Conservation (phyloP, 2,113 vertebrate species). For the Sula dactylatra region DNA sequence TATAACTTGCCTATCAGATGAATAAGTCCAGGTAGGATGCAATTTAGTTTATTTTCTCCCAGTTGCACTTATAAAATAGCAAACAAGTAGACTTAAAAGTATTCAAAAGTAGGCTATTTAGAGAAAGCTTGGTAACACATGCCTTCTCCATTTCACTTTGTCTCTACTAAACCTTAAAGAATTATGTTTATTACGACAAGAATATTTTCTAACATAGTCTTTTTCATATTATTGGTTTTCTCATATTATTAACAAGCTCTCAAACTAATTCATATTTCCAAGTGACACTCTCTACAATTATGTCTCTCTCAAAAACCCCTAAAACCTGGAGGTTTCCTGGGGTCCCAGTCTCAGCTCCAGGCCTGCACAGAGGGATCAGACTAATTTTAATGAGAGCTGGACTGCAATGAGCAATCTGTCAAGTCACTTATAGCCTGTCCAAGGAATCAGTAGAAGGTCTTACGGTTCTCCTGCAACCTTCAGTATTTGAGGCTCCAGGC, state of each 20-base stretch:
- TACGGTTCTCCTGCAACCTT: constrained; percentile 10
- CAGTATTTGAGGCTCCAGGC: constrained; percentile 45
- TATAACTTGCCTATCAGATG: background rate
- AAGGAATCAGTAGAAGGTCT: constrained; percentile 43
- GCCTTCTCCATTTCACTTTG: background rate
- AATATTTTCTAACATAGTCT: background rate
- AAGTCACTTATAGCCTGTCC: background rate
- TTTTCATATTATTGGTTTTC: background rate
- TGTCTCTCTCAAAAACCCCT: background rate
- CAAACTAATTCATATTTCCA: background rate
- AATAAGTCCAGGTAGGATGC: background rate
- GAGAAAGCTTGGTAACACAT: background rate
- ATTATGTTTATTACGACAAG: background rate
- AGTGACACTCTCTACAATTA: background rate
- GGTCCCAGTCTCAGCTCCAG: background rate
- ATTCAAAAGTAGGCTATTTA: background rate
- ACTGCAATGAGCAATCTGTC: constrained; percentile 1
- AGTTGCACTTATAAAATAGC: background rate
- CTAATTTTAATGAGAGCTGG: constrained; percentile 40
- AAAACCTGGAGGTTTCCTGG: background rate
- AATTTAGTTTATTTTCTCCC: background rate
- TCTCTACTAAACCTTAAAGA: background rate
- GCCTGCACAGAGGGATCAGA: background rate
- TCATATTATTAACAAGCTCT: background rate
- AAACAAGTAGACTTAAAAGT: background rate